phyloP scores from a whole-genome alignment of 2,888 invertebrate species.

The Catonia carolina region DNA sequence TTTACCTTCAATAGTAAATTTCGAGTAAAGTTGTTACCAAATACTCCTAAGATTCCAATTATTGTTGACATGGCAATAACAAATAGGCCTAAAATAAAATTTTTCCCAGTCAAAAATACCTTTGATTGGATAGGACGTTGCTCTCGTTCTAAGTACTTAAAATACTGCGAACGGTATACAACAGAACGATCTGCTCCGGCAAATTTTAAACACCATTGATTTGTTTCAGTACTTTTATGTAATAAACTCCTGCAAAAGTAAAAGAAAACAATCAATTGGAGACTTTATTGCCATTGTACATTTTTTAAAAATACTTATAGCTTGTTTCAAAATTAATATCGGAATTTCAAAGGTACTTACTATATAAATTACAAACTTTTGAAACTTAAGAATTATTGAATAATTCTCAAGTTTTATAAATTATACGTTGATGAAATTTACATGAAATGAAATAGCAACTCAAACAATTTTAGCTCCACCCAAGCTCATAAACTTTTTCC shows the following conservation, averaged over 20 bases:
- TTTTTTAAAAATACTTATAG: too few species aligned
- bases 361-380: too few species aligned
- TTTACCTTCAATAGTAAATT: background rate
- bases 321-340: too few species aligned
- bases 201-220: slow-evolving; percentile 66
- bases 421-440: too few species aligned
- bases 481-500: too few species aligned
- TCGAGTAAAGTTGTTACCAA: background rate
- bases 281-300: too few species aligned
- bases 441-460: too few species aligned
- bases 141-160: slow-evolving; percentile 46
- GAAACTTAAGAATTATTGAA: too few species aligned
- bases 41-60: slow-evolving; percentile 54
- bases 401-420: too few species aligned
- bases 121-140: slow-evolving; percentile 42
- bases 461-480: too few species aligned
- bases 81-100: slow-evolving; percentile 46
- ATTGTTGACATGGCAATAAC: slow-evolving; percentile 52
- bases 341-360: too few species aligned
- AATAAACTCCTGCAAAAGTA: background rate
- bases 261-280: too few species aligned
- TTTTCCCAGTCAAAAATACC: slow-evolving; percentile 57
- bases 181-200: slow-evolving; percentile 77
- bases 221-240: slow-evolving; percentile 23
- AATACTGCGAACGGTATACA: slow-evolving; percentile 69